Percentiles rank a stretch among this genome's conserved stretches.
Evolutionary conservation across 92 coral and sea anemone species (phyloP).

Genomic region (Porites divaricata): DNA sequence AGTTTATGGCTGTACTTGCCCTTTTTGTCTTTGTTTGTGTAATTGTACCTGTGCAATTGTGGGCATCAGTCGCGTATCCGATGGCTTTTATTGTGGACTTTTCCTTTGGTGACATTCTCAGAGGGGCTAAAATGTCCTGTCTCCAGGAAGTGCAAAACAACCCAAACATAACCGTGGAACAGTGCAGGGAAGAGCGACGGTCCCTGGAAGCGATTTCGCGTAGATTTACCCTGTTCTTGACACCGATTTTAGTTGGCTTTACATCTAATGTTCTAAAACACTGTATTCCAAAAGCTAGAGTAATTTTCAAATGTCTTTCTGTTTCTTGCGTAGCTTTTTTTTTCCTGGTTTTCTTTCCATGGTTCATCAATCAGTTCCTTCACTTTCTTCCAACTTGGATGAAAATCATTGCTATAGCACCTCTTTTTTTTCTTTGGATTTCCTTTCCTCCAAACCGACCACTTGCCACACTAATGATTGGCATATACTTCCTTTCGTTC

Average conservation of each 20-base stretch:
- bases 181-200: too few relatives aligned
- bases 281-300: constrained; percentile 53
- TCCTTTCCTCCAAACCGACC: constrained; percentile 79
- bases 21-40: constrained; percentile 37
- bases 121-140: too few relatives aligned
- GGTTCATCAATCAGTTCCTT: constrained; percentile 74
- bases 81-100: constrained; percentile 67
- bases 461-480: constrained; percentile 65
- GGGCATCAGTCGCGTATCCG: constrained; percentile 66
- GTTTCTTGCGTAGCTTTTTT: constrained; percentile 37
- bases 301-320: constrained; percentile 39
- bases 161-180: too few relatives aligned
- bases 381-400: constrained; percentile 65
- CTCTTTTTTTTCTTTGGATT: constrained; percentile 66
- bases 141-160: too few relatives aligned
- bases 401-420: constrained; percentile 36
- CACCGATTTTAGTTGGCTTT: too few relatives aligned
- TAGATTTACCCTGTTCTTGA: too few relatives aligned
- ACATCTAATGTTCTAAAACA: constrained; percentile 17
- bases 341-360: constrained; percentile 80
- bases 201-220: too few relatives aligned
- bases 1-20: constrained; percentile 46
- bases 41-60: constrained; percentile 75
- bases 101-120: constrained; percentile 69
- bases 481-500: constrained; percentile 73